A percentile compares a stretch with the other conserved stretches of the same genome.
These are phyloP conservation scores for Danio jaintianensis DNA, from an alignment of 2,797 vertebrate genomes.

Conservation along the genomic window DNA sequence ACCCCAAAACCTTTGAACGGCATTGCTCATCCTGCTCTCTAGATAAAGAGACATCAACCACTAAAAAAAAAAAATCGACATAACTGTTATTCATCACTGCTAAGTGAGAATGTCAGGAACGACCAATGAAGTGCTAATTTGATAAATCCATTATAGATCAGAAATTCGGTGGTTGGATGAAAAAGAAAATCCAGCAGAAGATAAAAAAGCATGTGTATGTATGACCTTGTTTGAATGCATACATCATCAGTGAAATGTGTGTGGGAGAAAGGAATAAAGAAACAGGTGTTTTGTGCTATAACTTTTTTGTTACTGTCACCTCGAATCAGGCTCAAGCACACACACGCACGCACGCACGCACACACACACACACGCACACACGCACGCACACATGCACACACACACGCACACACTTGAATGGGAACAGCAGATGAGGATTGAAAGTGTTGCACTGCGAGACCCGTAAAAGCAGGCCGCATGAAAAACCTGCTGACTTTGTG, in stretches of 20 bases:
- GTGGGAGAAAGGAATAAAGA: constrained; percentile 24
- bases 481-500: constrained; percentile 40
- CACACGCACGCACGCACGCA: too few species aligned
- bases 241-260: not conserved
- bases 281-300: constrained; percentile 47
- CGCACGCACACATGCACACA: too few species aligned
- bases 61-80: not conserved
- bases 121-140: not conserved
- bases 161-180: not conserved
- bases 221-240: not conserved
- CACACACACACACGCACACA: too few species aligned
- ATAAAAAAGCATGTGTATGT: not conserved
- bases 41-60: not conserved
- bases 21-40: not conserved
- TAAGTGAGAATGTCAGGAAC: constrained; percentile 4
- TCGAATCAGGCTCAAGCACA: constrained; percentile 17
- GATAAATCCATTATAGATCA: not conserved
- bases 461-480: constrained; percentile 14
- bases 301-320: constrained; percentile 31
- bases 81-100: too few species aligned
- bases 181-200: not conserved
- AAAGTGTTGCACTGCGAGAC: constrained; percentile 21
- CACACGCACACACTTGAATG: constrained; percentile 24
- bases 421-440: constrained; percentile 15
- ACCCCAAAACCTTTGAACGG: not conserved